Base-by-base conservation (phyloP, 1,140 invertebrate genomes). In the Hirudo medicinalis region DNA sequence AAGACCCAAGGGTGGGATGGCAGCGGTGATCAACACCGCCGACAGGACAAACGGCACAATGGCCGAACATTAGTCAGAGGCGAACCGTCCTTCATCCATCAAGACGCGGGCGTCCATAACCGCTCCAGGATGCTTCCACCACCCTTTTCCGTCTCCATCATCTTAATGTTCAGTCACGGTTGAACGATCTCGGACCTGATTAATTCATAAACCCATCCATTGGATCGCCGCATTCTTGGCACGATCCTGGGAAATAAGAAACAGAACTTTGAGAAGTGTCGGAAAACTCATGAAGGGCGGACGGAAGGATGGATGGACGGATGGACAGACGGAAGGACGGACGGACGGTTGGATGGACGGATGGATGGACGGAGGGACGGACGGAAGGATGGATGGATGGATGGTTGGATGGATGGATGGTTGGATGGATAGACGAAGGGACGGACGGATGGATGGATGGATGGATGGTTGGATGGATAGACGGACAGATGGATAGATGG, bases 391-490 rank as follows among this genome's bases (percentile, higher is more conserved):
- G 57, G 57, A 13, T 22, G 57, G 57, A 25, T 25, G 57, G 57
- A 25, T n/a, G 57, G 57, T 4, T 57, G 54, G 54, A n/a, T n/a
- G 54, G 54, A n/a, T 57, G 54, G 54, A 20, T 57, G 54, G 54
- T 4, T 57, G 54, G 54, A n/a, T 57, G 54, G 54, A n/a, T 57
- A 9, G 54, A 57, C 9, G 54, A 9, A n/a, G 2, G 54, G 54
- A 20, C 9, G 54, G 54, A n/a, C 9, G 54, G 54, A n/a, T 9
- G 54, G 54, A 5, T 9, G 54, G 54, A n/a, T 9, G 54, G 54
- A n/a, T 57, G 54, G 25, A n/a, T 57, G 9, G 54, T 4, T 57
- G 54, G 54, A n/a, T 57, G 25, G 54, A n/a, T 57, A 9, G 54
- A n/a, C 9, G 54, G 54, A n/a, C 9, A 25, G 54, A n/a, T 57